Evolutionary conservation across 2,113 vertebrate species (phyloP).

Genomic region (Solenodon paradoxus): DNA sequence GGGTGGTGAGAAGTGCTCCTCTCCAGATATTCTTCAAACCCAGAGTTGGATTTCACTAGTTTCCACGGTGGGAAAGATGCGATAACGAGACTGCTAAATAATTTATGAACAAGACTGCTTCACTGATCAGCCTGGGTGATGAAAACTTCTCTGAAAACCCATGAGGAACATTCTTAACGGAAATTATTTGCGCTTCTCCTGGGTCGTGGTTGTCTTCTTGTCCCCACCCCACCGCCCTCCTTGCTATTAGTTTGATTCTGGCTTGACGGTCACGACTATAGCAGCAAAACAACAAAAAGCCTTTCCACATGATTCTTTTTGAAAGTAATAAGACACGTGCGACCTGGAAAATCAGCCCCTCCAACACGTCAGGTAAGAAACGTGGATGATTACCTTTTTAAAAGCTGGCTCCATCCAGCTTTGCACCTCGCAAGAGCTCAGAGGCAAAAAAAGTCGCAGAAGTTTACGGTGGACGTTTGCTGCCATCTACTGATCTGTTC

Average conservation of each 20-base stretch:
- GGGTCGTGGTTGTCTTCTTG: not conserved
- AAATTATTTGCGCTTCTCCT: conserved; percentile 57
- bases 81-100: conserved; percentile 16
- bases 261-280: conserved; percentile 47
- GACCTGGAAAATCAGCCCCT: conserved; percentile 70
- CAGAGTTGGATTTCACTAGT: conserved; percentile 19
- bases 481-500: conserved; percentile 80
- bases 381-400: conserved; percentile 19
- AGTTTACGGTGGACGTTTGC: conserved; percentile 64
- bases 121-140: conserved; percentile 18
- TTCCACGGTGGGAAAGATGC: not conserved
- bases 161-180: conserved; percentile 46
- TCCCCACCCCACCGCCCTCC: not conserved
- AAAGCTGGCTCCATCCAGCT: conserved; percentile 49
- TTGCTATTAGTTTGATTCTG: conserved; percentile 58
- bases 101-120: conserved; percentile 69
- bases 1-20: not conserved
- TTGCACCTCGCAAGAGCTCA: fast-evolving
- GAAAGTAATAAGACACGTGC: conserved; percentile 71
- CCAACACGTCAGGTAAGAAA: conserved; percentile 19
- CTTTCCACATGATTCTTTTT: conserved; percentile 72
- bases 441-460: fast-evolving
- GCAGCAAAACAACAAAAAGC: conserved; percentile 75
- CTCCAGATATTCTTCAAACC: conserved; percentile 6
- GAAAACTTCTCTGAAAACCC: conserved; percentile 62